phyloP scores from a whole-genome alignment of 2,888 invertebrate genomes.

The Noctuana brunneofusca region DNA sequence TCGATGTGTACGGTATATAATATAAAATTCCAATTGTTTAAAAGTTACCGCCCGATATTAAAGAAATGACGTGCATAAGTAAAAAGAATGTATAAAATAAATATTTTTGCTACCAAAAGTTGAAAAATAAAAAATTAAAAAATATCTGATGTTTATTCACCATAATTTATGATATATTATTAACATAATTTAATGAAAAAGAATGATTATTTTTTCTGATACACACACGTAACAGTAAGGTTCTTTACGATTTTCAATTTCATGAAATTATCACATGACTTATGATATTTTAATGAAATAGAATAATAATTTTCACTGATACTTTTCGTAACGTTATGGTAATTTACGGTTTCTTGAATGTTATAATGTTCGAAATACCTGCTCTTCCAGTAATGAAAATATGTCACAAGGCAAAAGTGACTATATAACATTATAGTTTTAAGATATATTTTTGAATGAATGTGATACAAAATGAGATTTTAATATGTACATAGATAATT shows the following conservation, averaged over 20 bases:
- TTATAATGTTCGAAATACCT: constrained; percentile 10
- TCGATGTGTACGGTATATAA: constrained; percentile 3
- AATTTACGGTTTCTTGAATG: not conserved
- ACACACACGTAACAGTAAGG: too few relatives aligned
- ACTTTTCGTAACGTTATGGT: too few relatives aligned
- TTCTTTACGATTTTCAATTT: too few relatives aligned
- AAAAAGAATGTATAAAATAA: constrained; percentile 8
- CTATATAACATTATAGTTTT: constrained; percentile 43
- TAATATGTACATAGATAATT: constrained; percentile 63
- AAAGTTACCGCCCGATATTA: constrained; percentile 6
- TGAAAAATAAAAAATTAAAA: constrained; percentile 15
- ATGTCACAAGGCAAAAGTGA: constrained; percentile 46
- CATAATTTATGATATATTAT: too few relatives aligned
- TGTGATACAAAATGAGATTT: constrained; percentile 74
- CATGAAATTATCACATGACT: too few relatives aligned
- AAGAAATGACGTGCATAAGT: not conserved
- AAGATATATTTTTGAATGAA: constrained; percentile 74
- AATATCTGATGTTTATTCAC: not conserved
- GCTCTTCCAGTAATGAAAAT: constrained; percentile 39
- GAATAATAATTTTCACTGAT: too few relatives aligned
- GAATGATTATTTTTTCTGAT: too few relatives aligned
- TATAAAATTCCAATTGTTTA: constrained; percentile 6
- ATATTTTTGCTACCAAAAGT: constrained; percentile 27
- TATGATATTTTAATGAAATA: too few relatives aligned
- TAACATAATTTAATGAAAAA: too few relatives aligned